Conservation (phyloP, 2,113 vertebrate genomes). For the Crypturellus undulatus region DNA sequence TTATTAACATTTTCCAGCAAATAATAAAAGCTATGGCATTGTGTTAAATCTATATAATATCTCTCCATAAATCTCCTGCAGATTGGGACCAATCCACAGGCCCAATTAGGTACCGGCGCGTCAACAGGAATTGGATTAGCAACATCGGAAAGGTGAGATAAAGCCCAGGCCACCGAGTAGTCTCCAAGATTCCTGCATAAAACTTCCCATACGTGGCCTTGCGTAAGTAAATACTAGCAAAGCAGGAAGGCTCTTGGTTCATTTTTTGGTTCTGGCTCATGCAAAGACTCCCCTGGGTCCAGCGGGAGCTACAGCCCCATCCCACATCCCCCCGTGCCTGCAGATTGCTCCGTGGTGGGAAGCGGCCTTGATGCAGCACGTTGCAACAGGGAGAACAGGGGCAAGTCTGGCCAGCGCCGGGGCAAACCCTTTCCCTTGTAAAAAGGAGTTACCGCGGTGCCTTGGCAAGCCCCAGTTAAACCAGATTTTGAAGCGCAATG, state of each 20-base stretch:
- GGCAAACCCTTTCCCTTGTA: constrained; percentile 28
- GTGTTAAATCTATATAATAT: constrained; percentile 55
- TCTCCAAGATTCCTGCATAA: neutral
- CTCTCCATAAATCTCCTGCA: neutral
- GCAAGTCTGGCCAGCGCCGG: neutral
- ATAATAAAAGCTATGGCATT: constrained; percentile 51
- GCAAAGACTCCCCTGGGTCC: neutral
- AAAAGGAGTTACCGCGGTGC: constrained; percentile 31
- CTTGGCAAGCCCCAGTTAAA: constrained; percentile 41
- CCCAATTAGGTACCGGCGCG: neutral
- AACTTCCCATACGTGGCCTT: rapidly evolving
- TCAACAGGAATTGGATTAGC: neutral
- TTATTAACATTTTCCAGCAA: constrained; percentile 74
- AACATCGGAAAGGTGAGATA: neutral
- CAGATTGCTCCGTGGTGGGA: neutral
- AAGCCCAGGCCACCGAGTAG: rapidly evolving
- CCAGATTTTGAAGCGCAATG: constrained; percentile 54
- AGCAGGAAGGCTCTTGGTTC: neutral
- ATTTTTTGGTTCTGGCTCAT: neutral
- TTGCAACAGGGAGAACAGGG: neutral
- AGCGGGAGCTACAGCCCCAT: neutral
- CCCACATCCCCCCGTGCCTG: neutral
- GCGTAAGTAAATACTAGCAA: neutral
- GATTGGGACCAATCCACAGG: neutral
- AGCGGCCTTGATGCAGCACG: constrained; percentile 23